Evolutionary conservation across 2,797 vertebrate genomes (phyloP).

Genomic region (Hylomyscus alleni): DNA sequence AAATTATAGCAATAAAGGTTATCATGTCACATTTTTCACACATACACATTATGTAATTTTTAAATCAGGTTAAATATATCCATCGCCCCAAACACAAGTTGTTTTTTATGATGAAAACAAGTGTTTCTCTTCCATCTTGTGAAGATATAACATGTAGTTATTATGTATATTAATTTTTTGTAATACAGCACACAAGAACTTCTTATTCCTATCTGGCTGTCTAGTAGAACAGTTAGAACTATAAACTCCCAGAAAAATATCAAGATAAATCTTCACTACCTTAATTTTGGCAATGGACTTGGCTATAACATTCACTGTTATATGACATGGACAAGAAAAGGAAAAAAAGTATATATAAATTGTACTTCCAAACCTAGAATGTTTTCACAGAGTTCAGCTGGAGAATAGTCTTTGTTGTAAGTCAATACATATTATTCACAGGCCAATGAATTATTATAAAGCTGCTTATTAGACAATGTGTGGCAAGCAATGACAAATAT

Average conservation of each 20-base stretch:
- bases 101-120: neutral
- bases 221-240: neutral
- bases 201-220: neutral
- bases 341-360: neutral
- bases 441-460: neutral
- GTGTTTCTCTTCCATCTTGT: neutral
- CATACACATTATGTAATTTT: neutral
- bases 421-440: neutral
- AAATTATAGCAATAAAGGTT: neutral
- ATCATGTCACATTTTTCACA: neutral
- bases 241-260: neutral
- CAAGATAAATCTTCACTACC: neutral
- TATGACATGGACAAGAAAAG: neutral
- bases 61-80: neutral
- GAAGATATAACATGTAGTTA: neutral
- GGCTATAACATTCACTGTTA: neutral
- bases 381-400: neutral
- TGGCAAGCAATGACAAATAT: neutral
- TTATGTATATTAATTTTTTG: neutral
- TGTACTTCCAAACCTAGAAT: neutral
- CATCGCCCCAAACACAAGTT: neutral
- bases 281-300: neutral
- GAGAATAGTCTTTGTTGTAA: neutral
- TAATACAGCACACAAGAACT: neutral
- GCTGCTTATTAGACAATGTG: neutral